Conservation (phyloP, 2,113 vertebrate genomes). For the Caretta caretta region DNA sequence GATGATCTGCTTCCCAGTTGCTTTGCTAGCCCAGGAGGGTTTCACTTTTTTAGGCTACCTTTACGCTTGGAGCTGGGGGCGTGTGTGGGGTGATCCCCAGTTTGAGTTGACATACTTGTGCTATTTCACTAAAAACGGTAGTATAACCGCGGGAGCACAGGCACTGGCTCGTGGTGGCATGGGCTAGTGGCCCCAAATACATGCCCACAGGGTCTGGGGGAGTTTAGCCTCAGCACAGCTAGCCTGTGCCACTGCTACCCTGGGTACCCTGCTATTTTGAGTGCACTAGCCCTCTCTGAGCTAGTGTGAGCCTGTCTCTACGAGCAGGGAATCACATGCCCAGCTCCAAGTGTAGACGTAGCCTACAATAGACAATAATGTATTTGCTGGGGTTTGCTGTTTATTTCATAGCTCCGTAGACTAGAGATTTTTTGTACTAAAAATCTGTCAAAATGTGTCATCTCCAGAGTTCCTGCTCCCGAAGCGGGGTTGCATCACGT, state of each 20-base stretch:
- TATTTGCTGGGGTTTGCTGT: slow-evolving; percentile 50
- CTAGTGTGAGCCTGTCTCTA: neutral
- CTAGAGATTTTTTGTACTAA: slow-evolving; percentile 67
- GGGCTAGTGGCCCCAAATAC: neutral
- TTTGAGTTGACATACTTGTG: neutral
- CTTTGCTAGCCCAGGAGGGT: neutral
- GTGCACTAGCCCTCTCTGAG: no score
- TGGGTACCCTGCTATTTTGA: no score
- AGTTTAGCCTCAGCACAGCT: neutral
- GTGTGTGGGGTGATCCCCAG: neutral
- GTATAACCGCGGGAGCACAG: neutral
- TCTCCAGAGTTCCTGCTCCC: slow-evolving; percentile 56
- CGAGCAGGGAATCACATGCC: neutral
- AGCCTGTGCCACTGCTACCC: no score
- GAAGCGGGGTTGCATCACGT: slow-evolving; percentile 39
- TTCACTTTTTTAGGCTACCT: neutral
- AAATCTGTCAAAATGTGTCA: slow-evolving; percentile 72
- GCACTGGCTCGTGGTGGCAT: neutral
- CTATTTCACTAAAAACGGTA: neutral
- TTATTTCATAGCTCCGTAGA: slow-evolving; percentile 62
- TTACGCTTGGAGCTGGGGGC: neutral
- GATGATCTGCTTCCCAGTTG: neutral
- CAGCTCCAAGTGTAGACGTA: neutral
- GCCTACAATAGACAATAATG: slow-evolving; percentile 64
- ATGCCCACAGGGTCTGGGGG: neutral